These are phyloP conservation scores for Geococcyx californianus DNA, from an alignment of 2,113 vertebrate genomes.

Conservation along the genomic window DNA sequence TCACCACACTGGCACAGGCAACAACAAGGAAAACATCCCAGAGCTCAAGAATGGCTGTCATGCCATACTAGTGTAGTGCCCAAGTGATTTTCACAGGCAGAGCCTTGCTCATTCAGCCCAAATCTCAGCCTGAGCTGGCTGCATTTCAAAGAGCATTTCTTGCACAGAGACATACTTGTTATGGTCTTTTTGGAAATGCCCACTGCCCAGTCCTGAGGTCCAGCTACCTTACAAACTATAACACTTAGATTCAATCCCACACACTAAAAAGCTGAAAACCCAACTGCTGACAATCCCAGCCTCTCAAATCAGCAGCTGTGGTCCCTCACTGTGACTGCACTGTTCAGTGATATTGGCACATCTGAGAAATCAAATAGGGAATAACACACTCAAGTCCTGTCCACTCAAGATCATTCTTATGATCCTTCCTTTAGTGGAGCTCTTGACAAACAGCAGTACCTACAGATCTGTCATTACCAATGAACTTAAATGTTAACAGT, in stretches of 20 bases:
- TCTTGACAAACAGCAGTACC: not conserved
- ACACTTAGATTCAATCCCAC: not conserved
- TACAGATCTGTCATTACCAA: not conserved
- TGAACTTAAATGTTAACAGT: not conserved
- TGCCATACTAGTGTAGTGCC: not conserved
- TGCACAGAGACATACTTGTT: not conserved
- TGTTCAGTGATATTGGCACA: not conserved
- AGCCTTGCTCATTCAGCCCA: not conserved
- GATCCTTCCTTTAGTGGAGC: not conserved
- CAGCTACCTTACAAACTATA: not conserved
- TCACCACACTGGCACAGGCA: not conserved
- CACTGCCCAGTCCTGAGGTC: not conserved
- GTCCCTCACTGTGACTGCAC: not conserved
- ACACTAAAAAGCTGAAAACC: not conserved
- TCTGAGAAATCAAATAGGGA: not conserved
- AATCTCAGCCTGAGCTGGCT: not conserved
- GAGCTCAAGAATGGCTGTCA: conserved; percentile 11
- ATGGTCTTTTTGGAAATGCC: not conserved
- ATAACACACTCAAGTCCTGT: not conserved
- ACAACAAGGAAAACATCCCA: conserved; percentile 13
- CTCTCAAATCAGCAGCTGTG: not conserved
- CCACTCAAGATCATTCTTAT: not conserved
- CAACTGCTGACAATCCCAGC: not conserved
- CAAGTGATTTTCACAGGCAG: not conserved
- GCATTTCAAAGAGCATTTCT: not conserved